Base-by-base conservation (phyloP, 2,888 invertebrate genomes). In the Pachliopta kotzebuea region DNA sequence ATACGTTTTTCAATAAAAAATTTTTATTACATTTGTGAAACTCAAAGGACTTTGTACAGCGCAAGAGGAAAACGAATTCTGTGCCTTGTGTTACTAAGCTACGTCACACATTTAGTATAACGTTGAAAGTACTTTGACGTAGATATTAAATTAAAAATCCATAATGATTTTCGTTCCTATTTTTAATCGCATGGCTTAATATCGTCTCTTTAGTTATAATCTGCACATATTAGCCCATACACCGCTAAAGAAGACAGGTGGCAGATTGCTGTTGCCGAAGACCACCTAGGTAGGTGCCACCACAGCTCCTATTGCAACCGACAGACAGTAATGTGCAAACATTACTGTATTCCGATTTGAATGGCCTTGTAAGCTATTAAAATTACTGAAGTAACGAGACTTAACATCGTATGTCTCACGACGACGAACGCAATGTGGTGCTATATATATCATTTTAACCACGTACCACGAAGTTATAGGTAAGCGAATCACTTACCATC, bases 1-100 rank as follows among this genome's bases (percentile, higher is more conserved):
- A n/a, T 23, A 52, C 52, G 11, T 23, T 21, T 21, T 21, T 52
- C 21, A 21, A 52, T 52, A 52, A 20, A 49, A 20, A n/a, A 14
- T 1, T 52, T 21, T 52, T 52, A 52, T 21, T 21, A 14, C 21
- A 52, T 21, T 52, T 21, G n/a, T 20, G 8, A 23, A 20, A 21
- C 52, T 52, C 52, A 20, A 52, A 52, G 52, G 21, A 52, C 14
- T 52, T 52, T 52, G 52, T 52, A 52, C 18, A 52, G 45, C 6
- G 14, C 20, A 21, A 11, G 4, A 4, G 23, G 52, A 52, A 52
- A 52, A 21, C n/a, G n/a, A 52, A 52, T 23, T 23, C 52, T 52
- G 50, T 20, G 52, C 14, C 9, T 52, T 52, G 52, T 52, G 21
- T 52, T 7, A 52, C 23, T 49, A 49, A 20, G 9, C 37, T 45